phyloP scores from a whole-genome alignment of 2,113 vertebrate genomes.

The Oriolus oriolus region DNA sequence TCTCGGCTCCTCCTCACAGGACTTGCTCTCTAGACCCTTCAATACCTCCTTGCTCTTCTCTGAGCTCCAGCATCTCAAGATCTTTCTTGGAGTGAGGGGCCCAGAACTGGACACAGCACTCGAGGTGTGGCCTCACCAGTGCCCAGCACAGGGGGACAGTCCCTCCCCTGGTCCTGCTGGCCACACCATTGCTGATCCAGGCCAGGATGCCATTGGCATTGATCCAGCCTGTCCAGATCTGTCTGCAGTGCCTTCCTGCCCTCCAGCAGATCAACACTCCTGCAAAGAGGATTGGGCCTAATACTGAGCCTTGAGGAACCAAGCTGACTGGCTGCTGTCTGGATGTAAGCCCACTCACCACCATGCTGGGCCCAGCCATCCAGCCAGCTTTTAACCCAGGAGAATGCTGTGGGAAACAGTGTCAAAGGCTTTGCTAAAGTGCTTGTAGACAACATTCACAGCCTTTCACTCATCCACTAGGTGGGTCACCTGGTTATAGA shows the following conservation, averaged over 20 bases:
- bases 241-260: neutral
- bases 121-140: neutral
- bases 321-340: rapidly evolving
- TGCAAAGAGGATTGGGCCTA: neutral
- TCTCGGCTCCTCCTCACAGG: neutral
- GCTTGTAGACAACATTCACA: neutral
- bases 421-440: neutral
- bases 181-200: neutral
- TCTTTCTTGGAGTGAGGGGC: neutral
- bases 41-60: neutral
- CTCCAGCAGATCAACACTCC: neutral
- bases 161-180: neutral
- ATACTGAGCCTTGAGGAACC: neutral
- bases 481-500: neutral
- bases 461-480: neutral
- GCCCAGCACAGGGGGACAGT: neutral
- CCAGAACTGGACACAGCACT: neutral
- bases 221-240: neutral
- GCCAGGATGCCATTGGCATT: neutral
- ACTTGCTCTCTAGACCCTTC: neutral
- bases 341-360: neutral
- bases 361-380: neutral
- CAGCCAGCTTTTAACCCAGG: neutral
- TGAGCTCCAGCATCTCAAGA: neutral
- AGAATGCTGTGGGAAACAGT: neutral